Conservation (phyloP, 2,797 vertebrate genomes). For the Amblyopsis hoosieri region DNA sequence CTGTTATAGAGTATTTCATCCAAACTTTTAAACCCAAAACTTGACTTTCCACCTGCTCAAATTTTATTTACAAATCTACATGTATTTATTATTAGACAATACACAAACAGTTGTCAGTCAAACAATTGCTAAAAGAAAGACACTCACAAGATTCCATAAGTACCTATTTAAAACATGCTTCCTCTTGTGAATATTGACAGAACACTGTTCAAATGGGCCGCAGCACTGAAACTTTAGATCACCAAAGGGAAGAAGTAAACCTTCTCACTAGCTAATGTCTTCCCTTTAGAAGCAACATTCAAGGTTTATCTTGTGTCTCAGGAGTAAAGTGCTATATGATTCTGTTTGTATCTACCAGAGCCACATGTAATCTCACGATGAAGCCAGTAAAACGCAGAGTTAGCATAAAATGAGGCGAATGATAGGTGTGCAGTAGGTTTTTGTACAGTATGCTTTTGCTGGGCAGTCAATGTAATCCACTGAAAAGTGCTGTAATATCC, state of each 20-base stretch:
- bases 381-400: conserved; percentile 7
- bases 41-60: no score
- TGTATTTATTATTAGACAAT: no score
- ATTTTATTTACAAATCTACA: no score
- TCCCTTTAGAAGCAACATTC: conserved; percentile 41
- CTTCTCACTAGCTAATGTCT: conserved; percentile 51
- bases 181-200: conserved; percentile 58
- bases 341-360: conserved; percentile 36
- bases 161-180: conserved; percentile 62
- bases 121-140: conserved; percentile 12
- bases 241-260: conserved; percentile 45
- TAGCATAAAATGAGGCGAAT: conserved; percentile 8
- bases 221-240: conserved; percentile 56
- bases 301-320: conserved; percentile 17
- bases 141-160: conserved; percentile 36
- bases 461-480: conserved; percentile 37
- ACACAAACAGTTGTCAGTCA: no score
- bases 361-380: background rate
- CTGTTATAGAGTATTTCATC: background rate
- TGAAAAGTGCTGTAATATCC: conserved; percentile 66
- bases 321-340: conserved; percentile 38
- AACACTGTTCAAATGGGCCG: conserved; percentile 46
- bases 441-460: conserved; percentile 12
- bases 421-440: conserved; percentile 17
- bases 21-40: background rate